These are phyloP conservation scores for Zapus hudsonius DNA, from an alignment of 2,113 vertebrate genomes.

Conservation along the genomic window DNA sequence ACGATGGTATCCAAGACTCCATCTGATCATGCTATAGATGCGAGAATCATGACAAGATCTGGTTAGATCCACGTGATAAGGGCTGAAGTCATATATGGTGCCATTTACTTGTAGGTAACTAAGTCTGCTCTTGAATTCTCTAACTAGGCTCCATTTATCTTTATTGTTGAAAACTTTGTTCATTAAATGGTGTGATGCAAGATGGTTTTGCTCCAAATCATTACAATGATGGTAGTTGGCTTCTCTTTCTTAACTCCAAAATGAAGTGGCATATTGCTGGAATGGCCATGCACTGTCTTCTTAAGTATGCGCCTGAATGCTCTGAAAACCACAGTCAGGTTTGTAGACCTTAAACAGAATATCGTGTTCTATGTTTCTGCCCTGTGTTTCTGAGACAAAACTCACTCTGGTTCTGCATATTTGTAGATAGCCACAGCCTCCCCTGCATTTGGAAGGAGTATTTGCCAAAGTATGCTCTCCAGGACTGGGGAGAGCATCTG, in stretches of 20 bases:
- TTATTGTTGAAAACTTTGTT: neutral
- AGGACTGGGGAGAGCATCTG: neutral
- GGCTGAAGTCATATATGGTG: neutral
- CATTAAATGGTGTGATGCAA: neutral
- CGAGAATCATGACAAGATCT: neutral
- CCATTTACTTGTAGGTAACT: neutral
- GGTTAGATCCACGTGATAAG: neutral
- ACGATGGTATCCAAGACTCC: neutral
- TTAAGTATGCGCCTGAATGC: neutral
- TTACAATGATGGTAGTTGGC: neutral
- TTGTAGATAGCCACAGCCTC: neutral
- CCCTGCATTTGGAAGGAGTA: rapidly evolving
- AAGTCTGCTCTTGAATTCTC: neutral
- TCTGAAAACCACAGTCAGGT: neutral
- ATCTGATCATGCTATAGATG: neutral
- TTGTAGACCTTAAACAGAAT: neutral
- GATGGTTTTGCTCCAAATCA: neutral
- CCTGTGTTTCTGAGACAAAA: neutral
- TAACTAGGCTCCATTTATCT: neutral
- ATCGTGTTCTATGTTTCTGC: neutral
- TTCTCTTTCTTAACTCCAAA: neutral
- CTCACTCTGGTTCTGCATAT: neutral
- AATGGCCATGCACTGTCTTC: neutral
- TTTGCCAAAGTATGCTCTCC: neutral
- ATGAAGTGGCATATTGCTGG: neutral